Conservation (phyloP, 2,113 vertebrate species). For the Psettodes erumei region DNA sequence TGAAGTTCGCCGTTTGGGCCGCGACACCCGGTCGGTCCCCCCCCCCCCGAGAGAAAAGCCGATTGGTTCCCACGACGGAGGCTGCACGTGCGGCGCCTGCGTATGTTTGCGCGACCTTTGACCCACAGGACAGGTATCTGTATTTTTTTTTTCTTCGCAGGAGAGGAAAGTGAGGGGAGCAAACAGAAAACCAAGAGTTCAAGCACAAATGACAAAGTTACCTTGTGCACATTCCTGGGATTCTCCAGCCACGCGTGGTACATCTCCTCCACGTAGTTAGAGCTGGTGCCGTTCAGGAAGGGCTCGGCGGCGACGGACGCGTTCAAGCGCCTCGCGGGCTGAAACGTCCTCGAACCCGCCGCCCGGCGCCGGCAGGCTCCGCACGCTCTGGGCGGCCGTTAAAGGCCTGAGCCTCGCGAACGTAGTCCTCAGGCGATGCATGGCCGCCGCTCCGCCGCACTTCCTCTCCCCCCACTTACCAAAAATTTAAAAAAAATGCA, state of each 20-base stretch:
- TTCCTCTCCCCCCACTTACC: slow-evolving; percentile 24
- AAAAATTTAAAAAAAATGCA: slow-evolving; percentile 1
- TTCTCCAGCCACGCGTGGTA: slow-evolving; percentile 96
- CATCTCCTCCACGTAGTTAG: slow-evolving; percentile 98
- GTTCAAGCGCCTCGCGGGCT: slow-evolving; percentile 82
- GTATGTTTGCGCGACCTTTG: slow-evolving; percentile 44
- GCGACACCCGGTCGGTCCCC: no score
- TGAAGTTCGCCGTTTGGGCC: no score
- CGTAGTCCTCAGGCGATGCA: slow-evolving; percentile 95
- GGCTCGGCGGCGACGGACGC: slow-evolving; percentile 88
- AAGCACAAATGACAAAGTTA: not conserved
- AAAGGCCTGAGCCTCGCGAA: slow-evolving; percentile 87
- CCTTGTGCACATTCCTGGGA: slow-evolving; percentile 96
- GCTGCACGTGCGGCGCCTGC: no score
- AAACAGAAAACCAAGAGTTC: not conserved
- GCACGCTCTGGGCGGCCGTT: slow-evolving; percentile 85
- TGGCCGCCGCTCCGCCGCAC: slow-evolving; percentile 76
- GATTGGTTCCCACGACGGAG: no score
- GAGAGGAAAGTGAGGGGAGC: not conserved
- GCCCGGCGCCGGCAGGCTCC: slow-evolving; percentile 75
- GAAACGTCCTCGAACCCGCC: slow-evolving; percentile 86
- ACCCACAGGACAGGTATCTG: not conserved
- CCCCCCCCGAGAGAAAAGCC: no score
- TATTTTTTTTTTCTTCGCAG: not conserved
- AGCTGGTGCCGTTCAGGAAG: slow-evolving; percentile 93